phyloP scores from a whole-genome alignment of 2,888 invertebrate species.

The Agrochola lota region DNA sequence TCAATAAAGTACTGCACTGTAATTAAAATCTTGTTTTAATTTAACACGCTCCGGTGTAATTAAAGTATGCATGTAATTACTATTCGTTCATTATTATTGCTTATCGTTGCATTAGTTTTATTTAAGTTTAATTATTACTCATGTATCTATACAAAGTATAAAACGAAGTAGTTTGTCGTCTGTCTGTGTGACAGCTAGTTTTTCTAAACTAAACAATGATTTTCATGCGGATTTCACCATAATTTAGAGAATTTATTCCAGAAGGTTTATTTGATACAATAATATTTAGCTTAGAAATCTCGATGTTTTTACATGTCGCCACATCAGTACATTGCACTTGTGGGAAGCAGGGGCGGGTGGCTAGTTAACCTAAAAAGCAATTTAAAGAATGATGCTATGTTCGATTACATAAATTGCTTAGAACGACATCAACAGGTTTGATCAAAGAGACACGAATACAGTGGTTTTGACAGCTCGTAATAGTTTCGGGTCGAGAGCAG shows the following conservation, averaged over 20 bases:
- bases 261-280: not conserved
- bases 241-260: not conserved
- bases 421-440: constrained; percentile 41
- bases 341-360: not conserved
- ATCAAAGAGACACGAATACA: constrained; percentile 56
- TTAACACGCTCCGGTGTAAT: constrained; percentile 5
- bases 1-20: not conserved
- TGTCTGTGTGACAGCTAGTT: no score
- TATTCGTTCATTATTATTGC: constrained; percentile 1
- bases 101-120: not conserved
- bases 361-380: not conserved
- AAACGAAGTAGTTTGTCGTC: no score
- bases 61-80: not conserved
- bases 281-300: not conserved
- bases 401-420: constrained; percentile 12
- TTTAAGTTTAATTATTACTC: not conserved
- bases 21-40: constrained; percentile 12
- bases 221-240: not conserved
- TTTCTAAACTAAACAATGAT: not conserved
- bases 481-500: constrained; percentile 23
- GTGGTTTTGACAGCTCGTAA: constrained; percentile 54
- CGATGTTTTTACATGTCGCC: not conserved
- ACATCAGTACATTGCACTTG: not conserved
- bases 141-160: not conserved
- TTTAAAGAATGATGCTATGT: constrained; percentile 9